A percentile compares a stretch with the other conserved stretches of the same genome.
phyloP scores from a whole-genome alignment of 2,797 vertebrate species.

The Tiaroga cobitis region DNA sequence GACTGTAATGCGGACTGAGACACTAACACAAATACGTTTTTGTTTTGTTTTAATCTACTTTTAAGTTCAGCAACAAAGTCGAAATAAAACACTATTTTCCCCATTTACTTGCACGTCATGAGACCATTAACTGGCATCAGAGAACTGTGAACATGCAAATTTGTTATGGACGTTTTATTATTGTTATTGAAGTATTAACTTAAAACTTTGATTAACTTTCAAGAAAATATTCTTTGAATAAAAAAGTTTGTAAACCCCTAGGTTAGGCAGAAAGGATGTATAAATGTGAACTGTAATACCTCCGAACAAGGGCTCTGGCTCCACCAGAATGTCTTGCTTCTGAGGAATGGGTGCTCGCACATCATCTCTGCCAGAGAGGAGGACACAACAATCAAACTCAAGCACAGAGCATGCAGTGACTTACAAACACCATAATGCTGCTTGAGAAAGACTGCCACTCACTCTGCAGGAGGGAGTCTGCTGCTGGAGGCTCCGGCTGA shows the following conservation, averaged over 20 bases:
- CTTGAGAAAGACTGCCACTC: slow-evolving; percentile 53
- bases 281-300: slow-evolving; percentile 69
- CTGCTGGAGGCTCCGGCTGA: slow-evolving; percentile 84
- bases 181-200: background rate
- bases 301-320: slow-evolving; percentile 97
- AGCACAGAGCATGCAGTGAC: background rate
- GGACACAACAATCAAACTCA: slow-evolving; percentile 37
- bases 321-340: slow-evolving; percentile 98
- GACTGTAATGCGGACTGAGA: background rate
- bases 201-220: background rate
- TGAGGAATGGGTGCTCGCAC: slow-evolving; percentile 98
- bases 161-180: too few relatives aligned
- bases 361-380: slow-evolving; percentile 83
- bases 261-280: background rate
- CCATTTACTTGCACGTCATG: background rate
- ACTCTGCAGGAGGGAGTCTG: slow-evolving; percentile 81
- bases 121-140: background rate
- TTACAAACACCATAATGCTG: background rate
- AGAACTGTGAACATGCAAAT: background rate
- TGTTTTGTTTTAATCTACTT: background rate
- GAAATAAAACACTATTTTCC: background rate
- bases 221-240: background rate
- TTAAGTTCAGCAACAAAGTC: background rate
- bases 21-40: too few relatives aligned
- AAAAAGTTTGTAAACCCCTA: background rate